These are phyloP conservation scores for Rhyacophila evoluta DNA, from an alignment of 2,888 invertebrate genomes.

Conservation along the genomic window DNA sequence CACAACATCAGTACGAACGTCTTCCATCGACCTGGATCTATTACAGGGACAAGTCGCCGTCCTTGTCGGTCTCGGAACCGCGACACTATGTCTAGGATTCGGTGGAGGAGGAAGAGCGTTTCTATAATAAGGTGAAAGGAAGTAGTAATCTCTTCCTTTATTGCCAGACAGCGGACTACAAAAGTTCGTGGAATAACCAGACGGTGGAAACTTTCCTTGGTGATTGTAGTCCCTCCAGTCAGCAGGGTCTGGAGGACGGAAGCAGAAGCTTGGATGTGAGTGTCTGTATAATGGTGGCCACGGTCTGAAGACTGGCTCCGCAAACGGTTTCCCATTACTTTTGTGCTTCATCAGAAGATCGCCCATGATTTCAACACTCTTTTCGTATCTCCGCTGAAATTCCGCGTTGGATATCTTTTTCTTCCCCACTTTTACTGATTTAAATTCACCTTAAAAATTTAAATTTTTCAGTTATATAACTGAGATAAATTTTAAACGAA, in stretches of 20 bases:
- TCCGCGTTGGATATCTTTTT: constrained; percentile 62
- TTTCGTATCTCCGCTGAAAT: constrained; percentile 60
- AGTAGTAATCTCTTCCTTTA: constrained; percentile 71
- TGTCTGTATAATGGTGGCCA: constrained; percentile 75
- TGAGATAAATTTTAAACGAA: background rate
- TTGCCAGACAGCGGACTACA: constrained; percentile 59
- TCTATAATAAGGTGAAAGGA: constrained; percentile 77
- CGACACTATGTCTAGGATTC: constrained; percentile 60
- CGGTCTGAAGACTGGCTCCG: constrained; percentile 71
- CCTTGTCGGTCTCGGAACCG: constrained; percentile 59
- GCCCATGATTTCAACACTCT: constrained; percentile 62
- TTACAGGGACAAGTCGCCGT: constrained; percentile 64
- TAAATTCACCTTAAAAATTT: background rate
- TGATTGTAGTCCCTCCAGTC: constrained; percentile 66
- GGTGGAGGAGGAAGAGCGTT: constrained; percentile 71
- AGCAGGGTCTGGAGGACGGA: constrained; percentile 67
- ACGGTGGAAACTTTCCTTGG: constrained; percentile 62
- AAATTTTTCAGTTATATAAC: background rate
- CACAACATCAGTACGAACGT: constrained; percentile 76
- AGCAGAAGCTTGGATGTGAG: constrained; percentile 64
- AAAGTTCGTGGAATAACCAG: constrained; percentile 62
- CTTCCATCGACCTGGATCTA: constrained; percentile 79
- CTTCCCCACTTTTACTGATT: background rate
- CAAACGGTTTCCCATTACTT: constrained; percentile 66
- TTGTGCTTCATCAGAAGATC: constrained; percentile 76